Evolutionary conservation across 2,797 vertebrate species (phyloP), one percentile per base, ranked within the genome.

Genomic region (Adelosebastes latens): DNA sequence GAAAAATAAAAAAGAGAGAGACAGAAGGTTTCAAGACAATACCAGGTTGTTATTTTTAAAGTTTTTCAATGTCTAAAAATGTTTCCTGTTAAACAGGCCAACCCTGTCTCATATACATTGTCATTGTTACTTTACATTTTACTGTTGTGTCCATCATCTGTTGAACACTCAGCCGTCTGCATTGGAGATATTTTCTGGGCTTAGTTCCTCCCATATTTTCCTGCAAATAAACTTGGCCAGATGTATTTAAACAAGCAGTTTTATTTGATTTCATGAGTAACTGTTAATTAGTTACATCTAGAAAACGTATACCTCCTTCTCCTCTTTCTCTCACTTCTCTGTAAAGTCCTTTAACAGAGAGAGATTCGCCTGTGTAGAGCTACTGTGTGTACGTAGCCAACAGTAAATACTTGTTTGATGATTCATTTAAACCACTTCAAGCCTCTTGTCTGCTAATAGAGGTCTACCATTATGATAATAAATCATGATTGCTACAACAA

Each of bases 401-500:
- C 36, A 64, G 22, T 52, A 20, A 42, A 66, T 42, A 18, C 29
- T 36, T 42, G 20, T 66, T 75, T 66, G n/a, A 61, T 49, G 34
- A 12, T 62, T 75, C 16, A 72, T 68, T 52, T 27, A 77, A 68
- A 63, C 49, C 66, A 77, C 66, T 49, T 53, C 6, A 65, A 20
- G 4, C 34, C n/a, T 76, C 16, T 16, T 49, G 22, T 27, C 22
- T 55, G 22, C 10, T 36, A 39, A 58, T 42, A 53, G 12, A 46
- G 27, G 18, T 60, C 9, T 18, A 22, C 24, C 11, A 25, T 72
- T 20, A 18, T 6, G 6, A 68, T 31, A 3, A 42, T 32, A 25
- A 42, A 8, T 27, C 16, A n/a, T 42, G 5, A 42, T 25, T 72
- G 61, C 75, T 39, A 69, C 49, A 69, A 46, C 66, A 79, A 29